Base-by-base conservation (phyloP, 23 tunicate species). In the Trididemnum clinides region DNA sequence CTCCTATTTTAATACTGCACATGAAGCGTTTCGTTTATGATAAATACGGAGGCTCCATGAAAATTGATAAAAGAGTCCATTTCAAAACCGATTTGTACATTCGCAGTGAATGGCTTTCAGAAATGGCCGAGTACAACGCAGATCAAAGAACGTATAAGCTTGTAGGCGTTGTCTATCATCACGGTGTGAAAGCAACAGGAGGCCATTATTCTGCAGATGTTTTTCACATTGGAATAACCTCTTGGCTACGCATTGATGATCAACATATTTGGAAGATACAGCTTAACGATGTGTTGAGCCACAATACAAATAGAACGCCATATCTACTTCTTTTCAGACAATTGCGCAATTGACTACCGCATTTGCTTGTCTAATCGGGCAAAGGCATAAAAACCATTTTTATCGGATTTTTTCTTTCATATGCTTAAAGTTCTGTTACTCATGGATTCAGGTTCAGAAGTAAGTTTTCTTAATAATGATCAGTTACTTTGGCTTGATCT, bases 151-250 rank as follows among this genome's bases (percentile, higher is more conserved):
- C 87, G 1, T 92, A 92, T 90, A 92, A 92, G 54, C 89, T 92
- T 3, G 88, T 92, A 62, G 97, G 92, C 39, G 97, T 92, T 63
- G 89, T 92, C 20, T 88, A 92, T 84, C 97, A 92, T 62, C 97
- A 92, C 59, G 97, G 97, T 26, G 87, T 82, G 37, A 88, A 88
- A 57, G 80, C 87, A n/a, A 78, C 86, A 0, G 92, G 92, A 5
- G 97, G 97, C 20, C 97, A 92, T 63, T 92, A 92, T 69, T 30
- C 92, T 21, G 84, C 97, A 27, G 92, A 92, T 64, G 97, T 92
- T 34, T 92, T 81, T 32, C 92, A 92, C 50, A 90, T 88, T 49
- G 97, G 97, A 10, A 28, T 88, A 0, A 80, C 77, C 36, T 88
- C 89, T 19, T 92, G 97, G 97, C 79, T 92, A 27, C 87, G 92